A percentile compares a stretch with the other conserved stretches of the same genome.
These are phyloP conservation scores for Amphipoea lucens DNA, from an alignment of 2,888 invertebrate species.

Conservation along the genomic window DNA sequence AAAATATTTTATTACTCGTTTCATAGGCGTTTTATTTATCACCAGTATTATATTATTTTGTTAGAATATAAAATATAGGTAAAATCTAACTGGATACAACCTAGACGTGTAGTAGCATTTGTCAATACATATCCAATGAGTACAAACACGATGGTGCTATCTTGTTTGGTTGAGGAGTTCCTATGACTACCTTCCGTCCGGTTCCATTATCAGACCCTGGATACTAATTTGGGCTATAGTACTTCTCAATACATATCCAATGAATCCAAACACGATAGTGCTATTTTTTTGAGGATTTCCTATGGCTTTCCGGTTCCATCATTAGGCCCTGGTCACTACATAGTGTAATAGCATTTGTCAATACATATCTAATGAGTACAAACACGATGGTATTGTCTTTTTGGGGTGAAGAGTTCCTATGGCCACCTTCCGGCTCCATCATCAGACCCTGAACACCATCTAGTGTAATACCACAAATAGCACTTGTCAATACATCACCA, in stretches of 20 bases:
- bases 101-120: neutral
- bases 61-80: neutral
- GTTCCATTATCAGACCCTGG: neutral
- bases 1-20: slow-evolving; percentile 84
- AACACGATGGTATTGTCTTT: no score
- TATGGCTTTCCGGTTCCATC: neutral
- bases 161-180: neutral
- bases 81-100: neutral
- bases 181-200: neutral
- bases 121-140: neutral
- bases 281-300: neutral
- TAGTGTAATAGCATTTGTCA: no score
- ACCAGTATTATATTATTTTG: neutral
- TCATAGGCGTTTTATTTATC: slow-evolving; percentile 71
- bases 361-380: no score
- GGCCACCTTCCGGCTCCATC: no score
- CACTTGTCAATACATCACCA: no score
- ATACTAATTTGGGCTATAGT: neutral
- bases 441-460: no score
- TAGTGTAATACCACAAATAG: no score
- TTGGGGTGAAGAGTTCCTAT: no score
- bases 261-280: neutral
- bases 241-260: neutral
- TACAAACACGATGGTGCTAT: neutral
- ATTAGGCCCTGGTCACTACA: no score